A percentile compares a stretch with the other conserved stretches of the same genome.
Conservation (phyloP, 2,888 invertebrate genomes). For the Dasysyrphus albostriatus region DNA sequence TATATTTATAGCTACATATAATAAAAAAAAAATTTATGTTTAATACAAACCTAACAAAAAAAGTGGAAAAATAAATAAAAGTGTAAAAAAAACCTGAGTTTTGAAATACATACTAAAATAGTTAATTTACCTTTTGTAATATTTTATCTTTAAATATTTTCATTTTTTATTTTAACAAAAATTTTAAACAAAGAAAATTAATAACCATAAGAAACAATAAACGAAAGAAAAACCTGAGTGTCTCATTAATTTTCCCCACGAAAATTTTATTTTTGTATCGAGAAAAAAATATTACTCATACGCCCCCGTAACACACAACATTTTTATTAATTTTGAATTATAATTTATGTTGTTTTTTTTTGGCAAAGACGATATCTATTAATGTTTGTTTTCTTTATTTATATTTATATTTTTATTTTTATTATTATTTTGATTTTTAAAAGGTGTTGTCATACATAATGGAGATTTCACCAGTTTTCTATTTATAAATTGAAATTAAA, state of each 20-base stretch:
- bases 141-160: not conserved
- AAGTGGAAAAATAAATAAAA: not conserved
- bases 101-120: not conserved
- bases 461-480: not conserved
- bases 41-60: no score
- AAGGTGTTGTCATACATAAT: constrained; percentile 1
- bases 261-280: constrained; percentile 2
- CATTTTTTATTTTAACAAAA: not conserved
- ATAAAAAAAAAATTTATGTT: no score
- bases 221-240: not conserved
- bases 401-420: not conserved
- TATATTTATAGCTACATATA: no score
- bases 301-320: constrained; percentile 22
- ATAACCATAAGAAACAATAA: not conserved
- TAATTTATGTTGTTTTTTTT: constrained; percentile 26
- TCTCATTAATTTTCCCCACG: constrained; percentile 16
- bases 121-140: not conserved
- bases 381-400: not conserved
- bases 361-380: not conserved
- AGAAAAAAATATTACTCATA: constrained; percentile 31
- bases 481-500: not conserved
- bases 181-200: not conserved
- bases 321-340: constrained; percentile 2
- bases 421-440: no score
- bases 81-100: not conserved